Evolutionary conservation across 2,797 vertebrate genomes (phyloP).

Genomic region (Delichon dasypus): DNA sequence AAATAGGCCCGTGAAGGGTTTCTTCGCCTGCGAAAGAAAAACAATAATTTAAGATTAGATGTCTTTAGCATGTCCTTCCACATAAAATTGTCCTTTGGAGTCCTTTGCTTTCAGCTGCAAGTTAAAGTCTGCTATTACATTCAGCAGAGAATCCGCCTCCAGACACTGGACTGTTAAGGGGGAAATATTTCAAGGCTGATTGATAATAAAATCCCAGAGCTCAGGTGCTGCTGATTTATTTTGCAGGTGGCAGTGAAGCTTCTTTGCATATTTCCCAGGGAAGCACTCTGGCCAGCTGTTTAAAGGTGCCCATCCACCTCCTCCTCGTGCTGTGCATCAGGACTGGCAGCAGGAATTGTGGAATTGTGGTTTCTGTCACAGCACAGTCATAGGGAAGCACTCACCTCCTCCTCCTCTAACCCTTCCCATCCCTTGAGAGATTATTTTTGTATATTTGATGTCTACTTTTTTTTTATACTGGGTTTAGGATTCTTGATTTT

Average conservation of each 20-base stretch:
- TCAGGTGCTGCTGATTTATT: conserved; percentile 41
- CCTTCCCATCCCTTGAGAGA: not conserved
- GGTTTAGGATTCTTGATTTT: not conserved
- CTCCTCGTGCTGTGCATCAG: not conserved
- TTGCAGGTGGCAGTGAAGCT: not conserved
- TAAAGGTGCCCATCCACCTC: not conserved
- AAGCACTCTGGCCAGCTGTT: not conserved
- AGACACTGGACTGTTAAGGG: not conserved
- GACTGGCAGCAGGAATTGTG: not conserved
- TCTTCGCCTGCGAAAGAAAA: conserved; percentile 75
- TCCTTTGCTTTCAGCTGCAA: not conserved
- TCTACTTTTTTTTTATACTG: not conserved
- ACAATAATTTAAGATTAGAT: conserved; percentile 8
- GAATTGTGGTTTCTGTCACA: not conserved
- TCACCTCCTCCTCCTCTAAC: not conserved
- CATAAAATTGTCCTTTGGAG: not conserved
- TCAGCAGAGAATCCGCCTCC: not conserved
- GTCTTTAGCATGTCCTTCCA: not conserved
- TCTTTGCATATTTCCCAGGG: conserved; percentile 1
- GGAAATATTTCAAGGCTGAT: conserved; percentile 60
- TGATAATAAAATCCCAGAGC: conserved; percentile 46
- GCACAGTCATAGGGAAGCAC: not conserved
- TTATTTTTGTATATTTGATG: not conserved
- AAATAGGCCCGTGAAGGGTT: conserved; percentile 58
- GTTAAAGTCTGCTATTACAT: not conserved